Conservation (phyloP, 2,113 vertebrate species). For the Toxostoma redivivum region DNA sequence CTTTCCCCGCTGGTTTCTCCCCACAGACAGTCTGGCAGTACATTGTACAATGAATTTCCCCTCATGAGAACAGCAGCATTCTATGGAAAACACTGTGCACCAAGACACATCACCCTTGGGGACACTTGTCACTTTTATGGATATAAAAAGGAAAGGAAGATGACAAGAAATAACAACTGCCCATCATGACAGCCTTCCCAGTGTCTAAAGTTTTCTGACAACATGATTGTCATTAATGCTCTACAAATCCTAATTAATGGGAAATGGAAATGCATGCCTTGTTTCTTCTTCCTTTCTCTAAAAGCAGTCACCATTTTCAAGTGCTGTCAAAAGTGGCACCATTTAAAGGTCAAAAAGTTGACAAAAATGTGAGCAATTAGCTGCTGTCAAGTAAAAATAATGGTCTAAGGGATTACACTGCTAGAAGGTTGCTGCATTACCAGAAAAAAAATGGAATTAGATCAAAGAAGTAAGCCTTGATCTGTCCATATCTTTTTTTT, state of each 20-base stretch:
- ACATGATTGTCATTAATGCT: slow-evolving; percentile 19
- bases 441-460: not conserved
- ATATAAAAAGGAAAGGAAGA: not conserved
- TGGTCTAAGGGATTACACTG: not conserved
- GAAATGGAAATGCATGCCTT: not conserved
- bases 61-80: not conserved
- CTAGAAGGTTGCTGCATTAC: not conserved
- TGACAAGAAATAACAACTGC: slow-evolving; percentile 3
- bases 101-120: not conserved
- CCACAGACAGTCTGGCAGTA: not conserved
- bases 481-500: not conserved
- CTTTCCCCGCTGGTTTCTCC: not conserved
- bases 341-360: slow-evolving; percentile 8
- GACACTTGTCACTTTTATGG: not conserved
- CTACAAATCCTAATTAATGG: slow-evolving; percentile 28
- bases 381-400: not conserved
- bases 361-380: slow-evolving; percentile 31
- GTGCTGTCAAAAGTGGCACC: not conserved
- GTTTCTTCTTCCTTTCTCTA: not conserved
- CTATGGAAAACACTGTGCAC: not conserved
- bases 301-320: not conserved
- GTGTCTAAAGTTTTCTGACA: not conserved
- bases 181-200: not conserved
- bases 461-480: not conserved
- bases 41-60: not conserved